Evolutionary conservation across 1,140 invertebrate genomes (phyloP).

Genomic region (Lepidurus packardi): DNA sequence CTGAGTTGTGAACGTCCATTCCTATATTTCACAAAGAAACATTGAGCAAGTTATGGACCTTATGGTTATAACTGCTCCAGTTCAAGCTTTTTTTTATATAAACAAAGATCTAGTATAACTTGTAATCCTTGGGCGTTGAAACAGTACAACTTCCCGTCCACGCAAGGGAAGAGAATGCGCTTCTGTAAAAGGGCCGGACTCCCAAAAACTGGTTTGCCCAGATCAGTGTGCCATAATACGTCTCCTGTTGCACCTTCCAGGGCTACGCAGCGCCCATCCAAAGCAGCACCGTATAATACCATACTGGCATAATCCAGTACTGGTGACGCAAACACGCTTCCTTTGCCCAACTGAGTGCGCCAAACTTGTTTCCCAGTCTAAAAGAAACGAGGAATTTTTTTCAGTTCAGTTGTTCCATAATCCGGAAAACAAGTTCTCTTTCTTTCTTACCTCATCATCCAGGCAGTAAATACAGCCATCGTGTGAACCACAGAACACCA

Average conservation of each 20-base stretch:
- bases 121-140: slow-evolving; percentile 45
- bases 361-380: slow-evolving; percentile 47
- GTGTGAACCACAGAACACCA: slow-evolving; percentile 61
- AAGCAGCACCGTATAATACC: slow-evolving; percentile 50
- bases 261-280: slow-evolving; percentile 54
- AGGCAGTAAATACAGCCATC: slow-evolving; percentile 59
- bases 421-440: slow-evolving; percentile 31
- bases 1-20: slow-evolving; percentile 52
- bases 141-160: slow-evolving; percentile 53
- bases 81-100: slow-evolving; percentile 22
- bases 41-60: too few species aligned
- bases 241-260: slow-evolving; percentile 46
- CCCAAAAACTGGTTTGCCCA: slow-evolving; percentile 58
- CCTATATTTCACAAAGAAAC: slow-evolving; percentile 45
- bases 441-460: slow-evolving; percentile 49
- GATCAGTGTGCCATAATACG: slow-evolving; percentile 49
- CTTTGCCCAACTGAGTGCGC: slow-evolving; percentile 46
- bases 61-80: not conserved
- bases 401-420: too few species aligned
- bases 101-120: slow-evolving; percentile 40
- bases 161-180: slow-evolving; percentile 51
- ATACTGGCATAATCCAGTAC: slow-evolving; percentile 46
- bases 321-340: slow-evolving; percentile 57
- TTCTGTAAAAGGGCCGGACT: slow-evolving; percentile 50
- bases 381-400: slow-evolving; percentile 36